A percentile compares a stretch with the other conserved stretches of the same genome.
These are phyloP conservation scores for Halcyon senegalensis DNA, from an alignment of 2,113 vertebrate genomes.

Conservation along the genomic window DNA sequence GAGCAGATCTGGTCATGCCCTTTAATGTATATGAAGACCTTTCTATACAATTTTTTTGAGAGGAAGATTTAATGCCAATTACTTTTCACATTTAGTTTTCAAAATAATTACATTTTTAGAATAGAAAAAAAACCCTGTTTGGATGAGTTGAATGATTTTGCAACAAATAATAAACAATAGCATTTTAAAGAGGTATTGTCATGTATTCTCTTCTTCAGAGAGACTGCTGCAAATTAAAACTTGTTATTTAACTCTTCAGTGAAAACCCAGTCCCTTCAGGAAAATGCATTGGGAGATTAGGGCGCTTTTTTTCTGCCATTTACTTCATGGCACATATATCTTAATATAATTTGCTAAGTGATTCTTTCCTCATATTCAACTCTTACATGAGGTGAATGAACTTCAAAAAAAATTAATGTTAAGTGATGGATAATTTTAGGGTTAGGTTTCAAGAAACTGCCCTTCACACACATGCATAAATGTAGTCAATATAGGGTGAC, in stretches of 20 bases:
- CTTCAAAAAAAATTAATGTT: background rate
- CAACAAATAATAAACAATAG: background rate
- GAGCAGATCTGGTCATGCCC: background rate
- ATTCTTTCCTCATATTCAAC: background rate
- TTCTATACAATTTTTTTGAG: background rate
- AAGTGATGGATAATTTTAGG: background rate
- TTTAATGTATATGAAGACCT: background rate
- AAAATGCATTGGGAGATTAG: background rate
- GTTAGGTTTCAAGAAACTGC: background rate
- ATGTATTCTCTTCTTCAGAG: background rate
- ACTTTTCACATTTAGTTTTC: background rate
- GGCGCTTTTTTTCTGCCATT: background rate
- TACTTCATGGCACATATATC: background rate
- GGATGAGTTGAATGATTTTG: background rate
- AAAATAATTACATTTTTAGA: background rate
- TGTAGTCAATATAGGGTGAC: background rate
- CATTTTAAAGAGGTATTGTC: background rate
- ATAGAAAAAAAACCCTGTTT: background rate
- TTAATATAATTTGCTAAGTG: background rate
- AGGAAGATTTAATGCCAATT: background rate
- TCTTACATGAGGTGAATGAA: background rate
- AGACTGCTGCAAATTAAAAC: background rate
- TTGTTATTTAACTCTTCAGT: background rate
- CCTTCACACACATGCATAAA: background rate
- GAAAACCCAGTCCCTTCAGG: background rate